Evolutionary conservation across 2,113 vertebrate species (phyloP), one percentile per base, ranked within the genome.

Genomic region (Anoura caudifer): DNA sequence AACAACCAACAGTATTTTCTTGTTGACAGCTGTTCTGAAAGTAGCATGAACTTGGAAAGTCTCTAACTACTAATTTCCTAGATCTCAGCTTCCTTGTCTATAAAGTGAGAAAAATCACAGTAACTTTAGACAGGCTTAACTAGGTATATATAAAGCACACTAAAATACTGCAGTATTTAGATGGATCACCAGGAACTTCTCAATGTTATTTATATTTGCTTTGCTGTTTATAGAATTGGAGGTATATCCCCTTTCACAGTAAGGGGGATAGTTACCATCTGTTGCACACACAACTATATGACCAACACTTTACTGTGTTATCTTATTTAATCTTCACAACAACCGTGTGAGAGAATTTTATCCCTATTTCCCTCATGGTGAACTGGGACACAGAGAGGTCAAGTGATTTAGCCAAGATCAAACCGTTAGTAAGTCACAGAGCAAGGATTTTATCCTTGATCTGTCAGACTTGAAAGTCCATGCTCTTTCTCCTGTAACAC

Each of bases 41-140:
- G 96, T n/a, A 92, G 80, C 54, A 59, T 69, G 76, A 95, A 90
- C 84, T 95, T 97, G 97, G 90, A 85, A 97, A 95, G 90, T 91
- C 79, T 59, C n/a, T 95, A 96, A 96, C 95, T 77, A 94, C 91
- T 31, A 61, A 91, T 91, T 97, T 97, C 92, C 95, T 95, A 92
- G 90, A 90, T 90, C 92, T 95, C 94, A 87, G 67, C 97, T 97
- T 97, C 96, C 88, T 97, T 83, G 61, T 96, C 94, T 90, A 82
- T 96, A 97, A 97, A 96, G 95, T 96, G 96, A 96, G 96, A 95
- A 97, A 94, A 97, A 96, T 97, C 97, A 92, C 96, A 86, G 96
- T 96, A 94, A 97, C 85, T 61, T 94, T 90, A 97, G 95, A 94
- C 52, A 92, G 95, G 95, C 95, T 98, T 94, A 96, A 94, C 95